Base-by-base conservation (phyloP, 1,140 invertebrate species). In the Pachypeltis micranthus region DNA sequence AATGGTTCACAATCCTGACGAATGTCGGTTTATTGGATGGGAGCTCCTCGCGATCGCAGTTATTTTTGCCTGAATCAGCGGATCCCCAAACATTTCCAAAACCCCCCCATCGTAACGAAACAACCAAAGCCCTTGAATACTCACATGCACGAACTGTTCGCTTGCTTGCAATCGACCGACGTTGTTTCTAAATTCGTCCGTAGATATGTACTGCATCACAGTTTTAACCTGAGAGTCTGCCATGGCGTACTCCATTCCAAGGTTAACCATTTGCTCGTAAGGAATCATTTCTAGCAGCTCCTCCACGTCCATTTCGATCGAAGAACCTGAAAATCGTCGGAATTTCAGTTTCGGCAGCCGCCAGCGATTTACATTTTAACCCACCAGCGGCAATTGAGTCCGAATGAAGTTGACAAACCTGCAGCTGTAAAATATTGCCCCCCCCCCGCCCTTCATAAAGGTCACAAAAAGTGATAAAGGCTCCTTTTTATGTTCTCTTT, bases 271-370 rank as follows among this genome's bases (percentile, higher is more conserved):
- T 34, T 61, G 44, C n/a, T 65, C 62, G 29, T 47, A 64, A 2
- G 64, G 65, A 7, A 67, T 56, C 63, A 64, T 62, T 44, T 64
- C 67, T 14, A 65, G 14, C 44, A 64, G 39, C 28, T 67, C 63
- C 27, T 51, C 61, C 1, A 65, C 63, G 21, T 67, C 63, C 25
- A 39, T 55, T 44, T 63, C 62, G 14, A 63, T 51, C 19, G 24
- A 7, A 10, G 23, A 54, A 23, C 19, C 3, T 56, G 16, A 2
- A 47, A 47, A 19, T 47, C 24, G 24, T 3, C 24, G n/a, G 2
- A 19, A 19, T 47, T 19, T 23, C 44, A 47, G n/a, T 47, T 16
- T 19, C 44, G 24, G 44, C 44, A 3, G 24, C 2, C 44, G 24
- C 44, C n/a, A 47, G 44, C 2, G 44, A 47, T 3, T n/a, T n/a